Evolutionary conservation across 1,140 invertebrate species (phyloP).

Genomic region (Penaeus japonicus): DNA sequence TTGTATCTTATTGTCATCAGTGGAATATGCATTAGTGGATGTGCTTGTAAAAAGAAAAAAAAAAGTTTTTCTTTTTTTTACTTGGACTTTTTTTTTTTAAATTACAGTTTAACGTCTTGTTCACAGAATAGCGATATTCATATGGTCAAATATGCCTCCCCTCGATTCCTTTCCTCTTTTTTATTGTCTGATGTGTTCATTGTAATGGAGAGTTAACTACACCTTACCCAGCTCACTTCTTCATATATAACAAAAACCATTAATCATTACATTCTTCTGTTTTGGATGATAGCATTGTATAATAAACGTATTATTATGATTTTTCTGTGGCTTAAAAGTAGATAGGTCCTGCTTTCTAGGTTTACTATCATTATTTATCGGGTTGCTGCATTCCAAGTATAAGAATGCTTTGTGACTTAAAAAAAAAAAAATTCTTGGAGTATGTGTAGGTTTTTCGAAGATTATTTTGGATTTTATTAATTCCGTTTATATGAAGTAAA

Average conservation of each 20-base stretch:
- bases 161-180: conserved; percentile 1
- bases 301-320: conserved; percentile 43
- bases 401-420: conserved; percentile 37
- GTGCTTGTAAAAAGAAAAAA: conserved; percentile 3
- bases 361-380: conserved; percentile 31
- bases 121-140: conserved; percentile 18
- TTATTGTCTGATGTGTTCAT: conserved; percentile 43
- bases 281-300: conserved; percentile 28
- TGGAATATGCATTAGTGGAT: conserved; percentile 21
- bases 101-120: conserved; percentile 9
- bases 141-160: background rate
- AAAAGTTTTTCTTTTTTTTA: conserved; percentile 19
- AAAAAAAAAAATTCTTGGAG: background rate
- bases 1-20: conserved; percentile 18
- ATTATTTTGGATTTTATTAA: conserved; percentile 29
- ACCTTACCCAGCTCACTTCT: conserved; percentile 28
- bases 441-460: background rate
- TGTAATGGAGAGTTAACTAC: conserved; percentile 37
- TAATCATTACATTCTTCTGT: conserved; percentile 47
- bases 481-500: conserved; percentile 30
- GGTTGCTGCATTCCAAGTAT: conserved; percentile 40
- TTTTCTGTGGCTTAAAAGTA: conserved; percentile 48
- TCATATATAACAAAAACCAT: conserved; percentile 42
- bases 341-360: conserved; percentile 25
- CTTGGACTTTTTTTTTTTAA: background rate